These are phyloP conservation scores for Brachionus calyciflorus DNA, from an alignment of 1,140 invertebrate species.

Conservation along the genomic window DNA sequence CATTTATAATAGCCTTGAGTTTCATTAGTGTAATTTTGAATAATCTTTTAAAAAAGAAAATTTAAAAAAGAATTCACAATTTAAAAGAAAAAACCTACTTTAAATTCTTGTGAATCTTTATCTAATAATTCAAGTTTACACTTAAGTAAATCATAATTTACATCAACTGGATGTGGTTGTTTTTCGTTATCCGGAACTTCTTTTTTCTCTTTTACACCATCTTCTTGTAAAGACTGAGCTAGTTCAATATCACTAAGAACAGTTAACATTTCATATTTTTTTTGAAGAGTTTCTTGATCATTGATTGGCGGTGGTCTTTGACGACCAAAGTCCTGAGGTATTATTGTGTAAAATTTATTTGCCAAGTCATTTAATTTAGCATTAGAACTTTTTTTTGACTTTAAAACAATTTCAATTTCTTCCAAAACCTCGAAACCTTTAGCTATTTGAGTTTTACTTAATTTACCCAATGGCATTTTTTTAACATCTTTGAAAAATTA, in stretches of 20 bases:
- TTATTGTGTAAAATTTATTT: conserved; percentile 61
- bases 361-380: conserved; percentile 52
- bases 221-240: conserved; percentile 58
- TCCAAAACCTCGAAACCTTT: conserved; percentile 62
- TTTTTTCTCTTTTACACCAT: conserved; percentile 39
- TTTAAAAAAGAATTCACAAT: conserved; percentile 21
- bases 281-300: conserved; percentile 52
- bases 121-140: conserved; percentile 56
- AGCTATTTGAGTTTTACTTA: conserved; percentile 62
- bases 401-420: conserved; percentile 57
- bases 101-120: conserved; percentile 54
- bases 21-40: conserved; percentile 57
- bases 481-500: conserved; percentile 57
- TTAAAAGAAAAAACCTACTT: conserved; percentile 50
- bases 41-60: conserved; percentile 51
- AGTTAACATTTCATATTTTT: conserved; percentile 62
- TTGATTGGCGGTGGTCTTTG: conserved; percentile 56
- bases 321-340: conserved; percentile 63
- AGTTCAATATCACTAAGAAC: conserved; percentile 63
- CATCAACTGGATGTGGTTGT: conserved; percentile 58
- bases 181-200: conserved; percentile 46
- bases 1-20: conserved; percentile 51
- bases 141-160: conserved; percentile 59
- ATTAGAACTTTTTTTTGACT: conserved; percentile 27
- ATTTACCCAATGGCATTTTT: conserved; percentile 63